Evolutionary conservation across 1,140 invertebrate genomes (phyloP).

Genomic region (Elysia chlorotica): DNA sequence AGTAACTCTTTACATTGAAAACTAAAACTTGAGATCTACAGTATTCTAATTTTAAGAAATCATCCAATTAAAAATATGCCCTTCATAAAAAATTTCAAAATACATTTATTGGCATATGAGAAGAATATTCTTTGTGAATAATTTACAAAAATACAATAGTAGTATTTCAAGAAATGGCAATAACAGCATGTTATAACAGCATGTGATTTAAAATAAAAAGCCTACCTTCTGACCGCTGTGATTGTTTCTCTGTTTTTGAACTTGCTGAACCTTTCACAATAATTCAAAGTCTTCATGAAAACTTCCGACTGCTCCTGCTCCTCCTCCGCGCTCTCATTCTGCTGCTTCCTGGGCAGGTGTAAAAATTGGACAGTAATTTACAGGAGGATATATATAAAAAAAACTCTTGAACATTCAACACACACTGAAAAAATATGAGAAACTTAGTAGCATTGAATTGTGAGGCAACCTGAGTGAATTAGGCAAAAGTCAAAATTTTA

Average conservation of each 20-base stretch:
- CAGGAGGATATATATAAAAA: too few relatives aligned
- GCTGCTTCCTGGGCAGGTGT: constrained; percentile 75
- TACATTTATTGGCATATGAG: neutral
- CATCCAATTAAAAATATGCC: neutral
- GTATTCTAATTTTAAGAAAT: neutral
- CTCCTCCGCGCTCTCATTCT: constrained; percentile 97
- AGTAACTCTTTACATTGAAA: too few relatives aligned
- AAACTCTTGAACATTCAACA: neutral
- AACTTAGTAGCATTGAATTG: neutral
- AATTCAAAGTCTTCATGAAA: constrained; percentile 96
- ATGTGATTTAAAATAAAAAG: neutral
- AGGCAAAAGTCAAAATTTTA: neutral
- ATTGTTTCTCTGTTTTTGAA: constrained; percentile 99
- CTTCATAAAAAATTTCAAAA: neutral
- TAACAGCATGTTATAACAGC: too few relatives aligned
- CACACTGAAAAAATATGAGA: constrained; percentile 1
- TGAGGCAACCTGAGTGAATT: neutral
- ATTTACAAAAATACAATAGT: neutral
- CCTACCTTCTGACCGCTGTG: constrained; percentile 80
- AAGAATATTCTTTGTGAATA: neutral
- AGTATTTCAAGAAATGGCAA: too few relatives aligned
- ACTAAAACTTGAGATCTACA: too few relatives aligned
- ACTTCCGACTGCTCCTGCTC: constrained; percentile 98
- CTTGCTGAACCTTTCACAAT: constrained; percentile 91
- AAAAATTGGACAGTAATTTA: too few relatives aligned